Percentiles rank a stretch among this genome's conserved stretches.
These are phyloP conservation scores for Conus ventricosus DNA, from an alignment of 1,140 invertebrate genomes.

Conservation along the genomic window DNA sequence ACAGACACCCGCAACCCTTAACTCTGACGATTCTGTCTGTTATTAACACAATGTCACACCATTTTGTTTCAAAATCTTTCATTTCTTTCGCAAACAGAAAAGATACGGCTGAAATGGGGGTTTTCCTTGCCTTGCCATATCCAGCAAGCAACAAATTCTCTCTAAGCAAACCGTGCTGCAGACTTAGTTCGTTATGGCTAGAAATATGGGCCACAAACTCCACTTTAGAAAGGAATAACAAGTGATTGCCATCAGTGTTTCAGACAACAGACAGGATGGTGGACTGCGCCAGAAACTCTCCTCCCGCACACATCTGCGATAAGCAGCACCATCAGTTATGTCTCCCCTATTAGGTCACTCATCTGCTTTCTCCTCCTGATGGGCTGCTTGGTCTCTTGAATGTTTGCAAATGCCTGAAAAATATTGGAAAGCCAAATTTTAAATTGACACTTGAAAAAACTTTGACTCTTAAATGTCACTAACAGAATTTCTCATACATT, in stretches of 20 bases:
- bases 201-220: constrained; percentile 51
- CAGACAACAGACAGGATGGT: constrained; percentile 36
- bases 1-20: not conserved
- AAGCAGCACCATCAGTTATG: no score
- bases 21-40: not conserved
- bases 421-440: no score
- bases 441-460: no score
- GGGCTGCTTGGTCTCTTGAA: no score
- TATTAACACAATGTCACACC: constrained; percentile 5
- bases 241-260: constrained; percentile 55
- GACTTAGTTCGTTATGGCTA: constrained; percentile 45
- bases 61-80: constrained; percentile 24
- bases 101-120: constrained; percentile 40
- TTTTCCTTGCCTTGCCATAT: constrained; percentile 51
- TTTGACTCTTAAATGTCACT: no score
- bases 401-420: no score
- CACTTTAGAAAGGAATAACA: constrained; percentile 44
- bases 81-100: constrained; percentile 28
- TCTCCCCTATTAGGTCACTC: no score
- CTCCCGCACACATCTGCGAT: no score
- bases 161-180: constrained; percentile 40
- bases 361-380: no score
- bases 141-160: constrained; percentile 45
- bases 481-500: no score
- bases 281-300: not conserved